Evolutionary conservation across 1,140 invertebrate genomes (phyloP).

Genomic region (Zaprionus tsacasi): DNA sequence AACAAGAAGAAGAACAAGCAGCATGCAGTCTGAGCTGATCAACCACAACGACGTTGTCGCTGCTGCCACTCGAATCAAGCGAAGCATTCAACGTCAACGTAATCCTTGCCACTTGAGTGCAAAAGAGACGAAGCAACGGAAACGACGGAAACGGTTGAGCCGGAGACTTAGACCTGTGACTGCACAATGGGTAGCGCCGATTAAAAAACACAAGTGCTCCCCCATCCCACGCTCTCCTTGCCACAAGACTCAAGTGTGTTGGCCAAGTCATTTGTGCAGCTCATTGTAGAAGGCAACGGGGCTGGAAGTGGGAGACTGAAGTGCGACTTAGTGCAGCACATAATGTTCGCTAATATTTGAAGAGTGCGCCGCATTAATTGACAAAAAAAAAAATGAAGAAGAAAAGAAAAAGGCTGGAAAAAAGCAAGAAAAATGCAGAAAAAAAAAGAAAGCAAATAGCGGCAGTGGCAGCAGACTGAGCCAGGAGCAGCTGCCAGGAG

Average conservation of each 20-base stretch:
- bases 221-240: neutral
- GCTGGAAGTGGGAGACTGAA: conserved; percentile 26
- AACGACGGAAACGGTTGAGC: conserved; percentile 3
- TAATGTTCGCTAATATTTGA: conserved; percentile 82
- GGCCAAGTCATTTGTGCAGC: conserved; percentile 74
- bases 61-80: conserved; percentile 57
- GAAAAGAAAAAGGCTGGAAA: conserved; percentile 17
- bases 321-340: conserved; percentile 62
- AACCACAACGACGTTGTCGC: neutral
- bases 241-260: conserved; percentile 58
- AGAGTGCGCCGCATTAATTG: conserved; percentile 79
- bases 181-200: conserved; percentile 67
- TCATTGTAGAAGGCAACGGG: conserved; percentile 58
- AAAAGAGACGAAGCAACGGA: conserved; percentile 9
- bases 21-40: neutral
- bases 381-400: conserved; percentile 57
- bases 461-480: conserved; percentile 2
- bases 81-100: conserved; percentile 75
- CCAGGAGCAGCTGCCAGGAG: conserved; percentile 1
- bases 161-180: neutral
- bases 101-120: conserved; percentile 69
- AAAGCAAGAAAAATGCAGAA: conserved; percentile 10
- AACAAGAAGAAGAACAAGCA: conserved; percentile 9
- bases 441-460: conserved; percentile 13
- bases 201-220: conserved; percentile 68